Base-by-base conservation (phyloP, 1,140 invertebrate species). In the Leptinotarsa defecta region DNA sequence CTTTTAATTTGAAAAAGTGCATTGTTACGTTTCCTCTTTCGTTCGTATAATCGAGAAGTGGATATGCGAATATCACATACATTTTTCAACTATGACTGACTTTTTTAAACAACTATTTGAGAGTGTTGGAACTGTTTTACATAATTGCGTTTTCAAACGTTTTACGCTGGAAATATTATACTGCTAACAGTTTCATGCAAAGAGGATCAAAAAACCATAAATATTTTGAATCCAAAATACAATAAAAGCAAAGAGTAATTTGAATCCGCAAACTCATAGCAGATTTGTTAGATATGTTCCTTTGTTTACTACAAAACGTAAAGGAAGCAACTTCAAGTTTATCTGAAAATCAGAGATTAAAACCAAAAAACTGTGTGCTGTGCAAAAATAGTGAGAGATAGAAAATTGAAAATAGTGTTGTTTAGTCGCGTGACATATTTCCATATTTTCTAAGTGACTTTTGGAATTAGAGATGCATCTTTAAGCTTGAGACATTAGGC, bases 1-100 rank as follows among this genome's bases (percentile, higher is more conserved):
- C 69, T 71, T 71, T 71, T 71, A 71, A 71, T 71, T 71, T 57
- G 48, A 71, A 69, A 71, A 71, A 71, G 69, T 71, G 69, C 69
- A 71, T 71, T 71, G 69, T 71, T 71, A 71, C 69, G 69, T 71
- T 57, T 57, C 48, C 69, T 71, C 69, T 71, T 57, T 27, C 20
- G 49, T 43, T 48, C n/a, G 48, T 19, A 52, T 71, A 71, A 57
- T 52, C 19, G 68, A 48, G 68, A 49, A 43, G 27, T 69, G 69
- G 19, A 71, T 71, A 71, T 57, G 52, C 49, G 69, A 19, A 61
- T 71, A 57, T 71, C 69, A 61, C 49, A 71, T 71, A 71, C 48
- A 48, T 71, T 71, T 57, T 65, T 34, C 20, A 34, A 65, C 22
- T 34, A 20, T 3, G 3, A 19, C 3, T 13, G 64, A 22, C 64